Percentiles rank a stretch among this genome's conserved stretches.
phyloP scores from a whole-genome alignment of 2,797 vertebrate genomes.

The Pipistrellus kuhlii region DNA sequence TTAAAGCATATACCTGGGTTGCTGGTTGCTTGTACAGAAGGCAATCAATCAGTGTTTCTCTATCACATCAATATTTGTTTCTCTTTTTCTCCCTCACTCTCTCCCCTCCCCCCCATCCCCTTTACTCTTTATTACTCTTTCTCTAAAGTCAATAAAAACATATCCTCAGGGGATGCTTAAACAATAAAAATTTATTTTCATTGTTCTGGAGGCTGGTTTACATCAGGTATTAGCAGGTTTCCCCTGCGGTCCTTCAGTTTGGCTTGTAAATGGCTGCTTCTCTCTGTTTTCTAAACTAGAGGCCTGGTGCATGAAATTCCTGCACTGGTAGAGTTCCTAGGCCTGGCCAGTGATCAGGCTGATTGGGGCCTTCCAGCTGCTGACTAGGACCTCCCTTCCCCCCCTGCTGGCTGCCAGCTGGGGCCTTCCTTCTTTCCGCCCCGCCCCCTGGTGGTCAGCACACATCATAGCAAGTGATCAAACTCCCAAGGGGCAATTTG shows the following conservation, averaged over 20 bases:
- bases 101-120: too few species aligned
- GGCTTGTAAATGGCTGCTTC: neutral
- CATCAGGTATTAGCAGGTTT: neutral
- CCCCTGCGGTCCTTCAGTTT: neutral
- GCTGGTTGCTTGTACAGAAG: neutral
- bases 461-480: too few species aligned
- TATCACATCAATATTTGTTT: neutral
- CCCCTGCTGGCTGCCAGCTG: too few species aligned
- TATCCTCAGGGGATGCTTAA: neutral
- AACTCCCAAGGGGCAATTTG: too few species aligned
- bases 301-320: too few species aligned
- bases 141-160: neutral
- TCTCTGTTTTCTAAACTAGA: neutral
- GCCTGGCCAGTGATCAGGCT: too few species aligned
- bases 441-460: too few species aligned
- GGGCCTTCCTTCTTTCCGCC: too few species aligned
- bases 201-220: neutral
- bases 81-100: neutral
- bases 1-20: neutral
- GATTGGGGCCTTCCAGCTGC: too few species aligned
- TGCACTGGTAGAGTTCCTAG: too few species aligned
- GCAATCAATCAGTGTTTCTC: neutral
- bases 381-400: too few species aligned
- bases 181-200: constrained; percentile 3
- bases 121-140: neutral